Evolutionary conservation across 2,797 vertebrate genomes (phyloP), one percentile per base, ranked within the genome.

Genomic region (Pelochelys cantorii): DNA sequence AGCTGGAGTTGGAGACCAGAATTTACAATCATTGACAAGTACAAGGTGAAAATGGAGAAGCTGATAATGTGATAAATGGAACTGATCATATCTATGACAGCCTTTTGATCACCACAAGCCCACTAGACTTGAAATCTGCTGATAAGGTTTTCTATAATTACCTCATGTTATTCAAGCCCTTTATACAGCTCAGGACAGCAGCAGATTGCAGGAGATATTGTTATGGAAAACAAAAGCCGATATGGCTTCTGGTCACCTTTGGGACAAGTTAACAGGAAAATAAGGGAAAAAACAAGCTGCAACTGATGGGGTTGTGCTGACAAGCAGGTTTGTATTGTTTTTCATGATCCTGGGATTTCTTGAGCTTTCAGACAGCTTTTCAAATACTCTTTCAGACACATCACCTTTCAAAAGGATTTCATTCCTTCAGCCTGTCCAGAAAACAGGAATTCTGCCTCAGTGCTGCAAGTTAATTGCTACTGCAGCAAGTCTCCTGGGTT

Each of bases 21-120:
- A 89, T 83, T 93, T 85, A 15, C 86, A 23, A 6, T 90, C 4
- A 0, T 80, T 95, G 87, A 91, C 85, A 92, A 95, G 74, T 59
- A 92, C 91, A 93, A 96, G 86, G 88, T 96, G 88, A 95, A 96
- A 96, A 94, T 80, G 34, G 82, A 90, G 85, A 90, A 60, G 81
- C 29, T 57, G 90, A 86, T 89, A 93, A 86, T 71, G 86, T 89
- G 89, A 94, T 95, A 96, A 95, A 96, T 96, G 90, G 78, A 83
- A 92, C 71, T 83, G 71, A 94, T 96, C 42, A 14, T 90, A 93
- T 87, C 83, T 90, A 7, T 94, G 93, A 91, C 55, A 93, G 86
- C 65, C 86, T 89, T 94, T 93, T 95, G 96, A 95, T 97, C 92
- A 95, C 95, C 86, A 94, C 90, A 95, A 93, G 71, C 85, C 88